Evolutionary conservation across 2,888 invertebrate genomes (phyloP), one percentile per base, ranked within the genome.

Genomic region (Meandrusa payeni): DNA sequence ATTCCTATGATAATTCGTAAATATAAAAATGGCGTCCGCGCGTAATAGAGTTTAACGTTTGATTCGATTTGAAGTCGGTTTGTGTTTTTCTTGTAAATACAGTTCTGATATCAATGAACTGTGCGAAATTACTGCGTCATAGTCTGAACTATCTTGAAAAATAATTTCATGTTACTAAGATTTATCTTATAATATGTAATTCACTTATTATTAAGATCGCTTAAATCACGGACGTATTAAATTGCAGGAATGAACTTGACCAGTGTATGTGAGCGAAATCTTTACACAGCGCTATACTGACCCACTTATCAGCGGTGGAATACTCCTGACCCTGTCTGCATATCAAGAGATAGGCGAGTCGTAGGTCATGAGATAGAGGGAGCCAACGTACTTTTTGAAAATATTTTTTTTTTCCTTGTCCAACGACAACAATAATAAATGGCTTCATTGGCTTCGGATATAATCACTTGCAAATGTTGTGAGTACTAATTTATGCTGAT

Each of bases 351-450:
- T 60, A 59, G 58, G 64, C 46, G 57, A 61, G 68, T 56, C 69
- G 60, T 60, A 71, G 79, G 79, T 76, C 78, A 74, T 41, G 17
- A 57, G 73, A 74, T 78, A 80, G 58, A 55, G 58, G 55, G 55
- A 64, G 81, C 59, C 80, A 81, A 79, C 72, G 82, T 38, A 82
- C 81, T 75, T 77, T 81, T 76, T 74, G 70, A 72, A 75, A 75
- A 70, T 61, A 58, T 70, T 69, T 72, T 75, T 76, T 75, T 69
- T 75, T 76, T 75, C 69, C 66, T 70, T 64, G 61, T 64, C 70
- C 59, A 52, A 7, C 26, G 69, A 75, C 76, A 76, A 44, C 44
- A 55, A 59, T 58, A 57, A 64, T 68, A 64, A 72, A 69, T 61
- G 54, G 59, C 57, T 51, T 52, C 60, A 51, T 55, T 60, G 50